Base-by-base conservation (phyloP, 2,797 vertebrate genomes). In the Intellagama lesueurii region DNA sequence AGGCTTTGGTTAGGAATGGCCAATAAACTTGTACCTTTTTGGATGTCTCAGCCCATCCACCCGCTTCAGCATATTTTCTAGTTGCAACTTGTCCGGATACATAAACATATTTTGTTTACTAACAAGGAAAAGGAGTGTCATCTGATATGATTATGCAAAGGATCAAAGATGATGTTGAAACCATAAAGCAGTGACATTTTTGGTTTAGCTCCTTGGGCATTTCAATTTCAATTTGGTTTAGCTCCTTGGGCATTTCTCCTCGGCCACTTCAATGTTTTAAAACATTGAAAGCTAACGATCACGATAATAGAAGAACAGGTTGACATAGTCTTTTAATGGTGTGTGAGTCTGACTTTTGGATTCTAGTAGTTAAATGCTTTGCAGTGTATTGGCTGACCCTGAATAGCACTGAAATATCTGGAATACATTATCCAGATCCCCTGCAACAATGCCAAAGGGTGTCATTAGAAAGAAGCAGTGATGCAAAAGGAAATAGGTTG, bases 111-210 rank as follows among this genome's bases (percentile, higher is more conserved):
- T 86, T 72, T 14, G 90, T 90, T 92, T 94, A 85, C 66, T 0
- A 0, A 68, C 17, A 9, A 88, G 49, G 88, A 70, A n/a, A 81
- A 93, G 91, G 92, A 4, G 64, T 95, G 94, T 92, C 73, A 86
- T 91, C 89, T 95, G 91, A 24, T 92, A 92, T 84, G 0, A 24
- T 90, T 88, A 92, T 93, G 92, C 0, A 0, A 82, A 87, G 85
- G 77, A 84, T 87, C 85, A 93, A 92, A 93, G 75, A 88, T 92
- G 91, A 87, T 89, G 76, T 24, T 91, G 91, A 8, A 7, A 86
- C 80, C 90, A 87, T 91, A 92, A 40, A 92, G 80, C 88, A 86
- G 60, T 78, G 22, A 66, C 82, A 76, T 75, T 76, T 76, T 80
- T 89, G 80, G 52, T 66, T 80, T 84, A 75, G 87, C 87, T 83